A percentile compares a stretch with the other conserved stretches of the same genome.
Conservation (phyloP, 2,113 vertebrate genomes). For the Australoheros scitulus region DNA sequence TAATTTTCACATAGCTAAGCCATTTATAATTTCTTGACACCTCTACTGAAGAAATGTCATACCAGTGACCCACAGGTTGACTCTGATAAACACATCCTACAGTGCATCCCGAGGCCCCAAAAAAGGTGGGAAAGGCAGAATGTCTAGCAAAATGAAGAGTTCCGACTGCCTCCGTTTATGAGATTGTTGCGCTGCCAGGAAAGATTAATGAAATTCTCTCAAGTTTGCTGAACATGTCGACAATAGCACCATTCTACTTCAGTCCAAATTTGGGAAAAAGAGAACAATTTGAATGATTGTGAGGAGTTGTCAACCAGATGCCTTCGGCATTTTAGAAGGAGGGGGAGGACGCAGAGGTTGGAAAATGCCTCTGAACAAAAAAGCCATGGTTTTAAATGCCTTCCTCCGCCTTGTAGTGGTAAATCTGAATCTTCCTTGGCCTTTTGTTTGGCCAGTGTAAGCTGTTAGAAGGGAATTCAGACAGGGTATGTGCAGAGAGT, state of each 20-base stretch:
- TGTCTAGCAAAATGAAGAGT: neutral
- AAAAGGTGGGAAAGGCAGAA: constrained; percentile 22
- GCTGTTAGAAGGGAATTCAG: constrained; percentile 50
- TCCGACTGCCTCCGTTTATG: constrained; percentile 14
- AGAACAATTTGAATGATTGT: constrained; percentile 76
- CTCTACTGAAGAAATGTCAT: constrained; percentile 69
- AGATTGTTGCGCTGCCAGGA: constrained; percentile 15
- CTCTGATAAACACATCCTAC: constrained; percentile 64
- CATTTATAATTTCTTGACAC: constrained; percentile 33
- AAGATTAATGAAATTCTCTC: constrained; percentile 47
- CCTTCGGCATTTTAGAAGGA: constrained; percentile 71
- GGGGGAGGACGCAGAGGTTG: constrained; percentile 64
- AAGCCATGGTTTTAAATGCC: constrained; percentile 63
- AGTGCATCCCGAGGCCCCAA: neutral
- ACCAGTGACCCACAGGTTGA: constrained; percentile 65
- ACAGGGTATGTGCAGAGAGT: constrained; percentile 1
- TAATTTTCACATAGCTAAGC: constrained; percentile 44
- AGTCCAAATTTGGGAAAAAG: constrained; percentile 52
- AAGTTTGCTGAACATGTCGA: constrained; percentile 25
- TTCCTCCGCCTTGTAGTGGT: constrained; percentile 47
- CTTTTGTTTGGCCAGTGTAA: constrained; percentile 59
- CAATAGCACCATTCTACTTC: constrained; percentile 71
- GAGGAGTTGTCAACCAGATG: constrained; percentile 55
- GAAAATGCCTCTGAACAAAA: constrained; percentile 73
- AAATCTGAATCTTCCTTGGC: constrained; percentile 56